A percentile compares a stretch with the other conserved stretches of the same genome.
phyloP scores from a whole-genome alignment of 2,113 vertebrate species.

The Thryonomys swinderianus region DNA sequence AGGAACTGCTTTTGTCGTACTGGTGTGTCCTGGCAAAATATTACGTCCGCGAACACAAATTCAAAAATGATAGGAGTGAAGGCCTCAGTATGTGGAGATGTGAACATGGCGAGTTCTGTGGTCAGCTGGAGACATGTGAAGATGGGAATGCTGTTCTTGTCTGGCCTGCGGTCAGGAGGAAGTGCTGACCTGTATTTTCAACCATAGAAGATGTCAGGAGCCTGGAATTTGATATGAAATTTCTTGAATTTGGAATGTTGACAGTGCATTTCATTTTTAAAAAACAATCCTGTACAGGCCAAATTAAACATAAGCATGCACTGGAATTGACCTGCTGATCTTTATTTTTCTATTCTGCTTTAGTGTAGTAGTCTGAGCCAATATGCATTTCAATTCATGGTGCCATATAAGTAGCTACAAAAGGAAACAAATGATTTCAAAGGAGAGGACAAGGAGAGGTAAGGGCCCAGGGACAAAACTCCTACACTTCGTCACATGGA shows the following conservation, averaged over 20 bases:
- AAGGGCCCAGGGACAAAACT: not conserved
- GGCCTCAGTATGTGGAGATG: not conserved
- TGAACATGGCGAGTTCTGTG: not conserved
- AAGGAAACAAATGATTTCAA: not conserved
- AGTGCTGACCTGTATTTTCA: not conserved
- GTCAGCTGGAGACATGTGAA: not conserved
- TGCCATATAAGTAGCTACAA: not conserved
- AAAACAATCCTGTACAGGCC: not conserved
- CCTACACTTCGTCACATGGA: not conserved
- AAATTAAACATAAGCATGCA: not conserved
- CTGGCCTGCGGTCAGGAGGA: not conserved
- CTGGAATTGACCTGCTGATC: not conserved
- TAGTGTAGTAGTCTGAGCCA: not conserved
- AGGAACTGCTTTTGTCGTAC: not conserved
- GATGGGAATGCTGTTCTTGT: not conserved
- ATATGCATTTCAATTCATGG: not conserved
- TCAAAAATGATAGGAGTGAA: not conserved
- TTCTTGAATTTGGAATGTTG: slow-evolving; percentile 3
- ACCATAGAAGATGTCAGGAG: not conserved
- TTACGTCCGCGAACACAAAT: not conserved
- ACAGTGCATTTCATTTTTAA: not conserved
- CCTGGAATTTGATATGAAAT: not conserved
- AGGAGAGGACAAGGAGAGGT: not conserved
- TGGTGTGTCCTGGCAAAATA: not conserved
- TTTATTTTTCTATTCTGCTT: not conserved